These are phyloP conservation scores for Trematomus loennbergii DNA, from an alignment of 2,113 vertebrate genomes.

Conservation along the genomic window DNA sequence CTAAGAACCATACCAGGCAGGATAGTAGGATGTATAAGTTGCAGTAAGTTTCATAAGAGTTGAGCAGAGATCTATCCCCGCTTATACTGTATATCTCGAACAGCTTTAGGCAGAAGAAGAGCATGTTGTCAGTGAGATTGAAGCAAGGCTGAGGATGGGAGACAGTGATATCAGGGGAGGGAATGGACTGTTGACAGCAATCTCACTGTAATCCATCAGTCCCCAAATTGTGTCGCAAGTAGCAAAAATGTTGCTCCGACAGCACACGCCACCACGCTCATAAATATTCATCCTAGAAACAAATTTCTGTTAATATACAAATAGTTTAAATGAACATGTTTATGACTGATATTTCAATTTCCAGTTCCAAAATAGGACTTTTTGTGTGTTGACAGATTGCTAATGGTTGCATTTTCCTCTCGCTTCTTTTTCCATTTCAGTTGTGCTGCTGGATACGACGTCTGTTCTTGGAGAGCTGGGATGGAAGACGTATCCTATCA, in stretches of 20 bases:
- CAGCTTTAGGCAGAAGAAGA: constrained; percentile 27
- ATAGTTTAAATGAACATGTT: constrained; percentile 63
- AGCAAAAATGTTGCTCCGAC: constrained; percentile 42
- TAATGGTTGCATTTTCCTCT: constrained; percentile 55
- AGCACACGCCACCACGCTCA: constrained; percentile 34
- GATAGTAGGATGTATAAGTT: neutral
- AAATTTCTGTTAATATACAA: constrained; percentile 59
- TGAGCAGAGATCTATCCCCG: constrained; percentile 13
- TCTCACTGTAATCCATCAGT: constrained; percentile 77
- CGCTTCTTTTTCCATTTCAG: constrained; percentile 81
- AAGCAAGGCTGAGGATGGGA: constrained; percentile 36
- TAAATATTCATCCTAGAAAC: constrained; percentile 71
- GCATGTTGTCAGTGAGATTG: constrained; percentile 37
- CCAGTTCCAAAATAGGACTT: constrained; percentile 50
- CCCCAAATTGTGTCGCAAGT: constrained; percentile 63
- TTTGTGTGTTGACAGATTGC: constrained; percentile 58
- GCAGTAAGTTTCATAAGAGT: neutral
- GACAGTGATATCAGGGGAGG: constrained; percentile 28
- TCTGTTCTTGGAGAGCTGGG: constrained; percentile 92
- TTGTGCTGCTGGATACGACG: constrained; percentile 95
- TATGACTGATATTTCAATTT: constrained; percentile 71
- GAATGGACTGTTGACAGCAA: constrained; percentile 76
- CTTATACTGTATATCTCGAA: constrained; percentile 25
- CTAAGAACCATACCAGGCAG: neutral
- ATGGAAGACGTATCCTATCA: constrained; percentile 96